These are phyloP conservation scores for Elgaria multicarinata DNA, from an alignment of 2,113 vertebrate genomes.

Conservation along the genomic window DNA sequence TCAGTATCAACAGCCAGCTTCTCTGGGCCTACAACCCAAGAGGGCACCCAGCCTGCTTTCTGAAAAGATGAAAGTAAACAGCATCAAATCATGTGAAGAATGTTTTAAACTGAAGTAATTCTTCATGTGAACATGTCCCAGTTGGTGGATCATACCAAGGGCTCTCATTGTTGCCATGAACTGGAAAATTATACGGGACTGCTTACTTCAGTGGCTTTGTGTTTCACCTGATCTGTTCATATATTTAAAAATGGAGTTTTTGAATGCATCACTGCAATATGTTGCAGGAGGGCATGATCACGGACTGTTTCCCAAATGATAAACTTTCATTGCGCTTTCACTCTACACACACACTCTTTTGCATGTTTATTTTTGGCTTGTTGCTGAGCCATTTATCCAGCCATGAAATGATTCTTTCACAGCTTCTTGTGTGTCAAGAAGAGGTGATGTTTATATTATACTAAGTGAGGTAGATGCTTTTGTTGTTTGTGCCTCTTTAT, in stretches of 20 bases:
- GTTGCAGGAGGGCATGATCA: constrained; percentile 8
- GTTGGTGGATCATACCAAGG: background rate
- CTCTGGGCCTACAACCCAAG: background rate
- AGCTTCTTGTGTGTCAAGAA: constrained; percentile 56
- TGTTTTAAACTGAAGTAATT: background rate
- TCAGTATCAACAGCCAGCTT: background rate
- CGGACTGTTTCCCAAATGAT: constrained; percentile 43
- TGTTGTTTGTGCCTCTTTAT: constrained; percentile 53
- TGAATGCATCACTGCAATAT: constrained; percentile 34
- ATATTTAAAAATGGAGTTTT: constrained; percentile 39
- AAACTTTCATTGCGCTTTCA: constrained; percentile 39
- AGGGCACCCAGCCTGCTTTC: background rate
- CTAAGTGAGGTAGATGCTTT: constrained; percentile 34
- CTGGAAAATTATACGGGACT: constrained; percentile 60
- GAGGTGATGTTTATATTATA: constrained; percentile 45
- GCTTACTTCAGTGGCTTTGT: constrained; percentile 52
- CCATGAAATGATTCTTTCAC: constrained; percentile 66
- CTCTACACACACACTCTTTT: constrained; percentile 50
- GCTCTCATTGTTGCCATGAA: constrained; percentile 44
- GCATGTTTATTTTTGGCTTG: constrained; percentile 65
- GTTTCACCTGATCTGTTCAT: constrained; percentile 43
- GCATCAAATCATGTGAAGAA: background rate
- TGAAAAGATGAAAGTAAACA: background rate
- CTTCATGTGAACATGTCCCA: background rate
- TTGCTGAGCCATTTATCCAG: constrained; percentile 54